These are phyloP conservation scores for Picus viridis DNA, from an alignment of 2,797 vertebrate species.

Conservation along the genomic window DNA sequence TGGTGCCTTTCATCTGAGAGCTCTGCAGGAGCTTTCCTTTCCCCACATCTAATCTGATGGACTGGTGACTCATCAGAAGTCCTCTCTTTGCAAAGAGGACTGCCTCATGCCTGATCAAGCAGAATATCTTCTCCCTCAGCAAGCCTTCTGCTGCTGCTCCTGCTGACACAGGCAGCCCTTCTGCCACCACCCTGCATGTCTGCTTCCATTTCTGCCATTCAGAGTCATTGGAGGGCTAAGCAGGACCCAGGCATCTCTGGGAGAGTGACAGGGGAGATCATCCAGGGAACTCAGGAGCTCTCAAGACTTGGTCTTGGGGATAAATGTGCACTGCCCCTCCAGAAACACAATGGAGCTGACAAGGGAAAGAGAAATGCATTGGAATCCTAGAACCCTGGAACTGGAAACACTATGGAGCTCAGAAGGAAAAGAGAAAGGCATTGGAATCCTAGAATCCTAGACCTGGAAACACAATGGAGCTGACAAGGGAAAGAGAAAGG, in stretches of 20 bases:
- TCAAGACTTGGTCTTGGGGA: background rate
- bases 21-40: background rate
- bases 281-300: background rate
- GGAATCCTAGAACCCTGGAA: too few relatives aligned
- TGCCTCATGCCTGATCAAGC: background rate
- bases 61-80: background rate
- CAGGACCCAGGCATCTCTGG: background rate
- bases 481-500: too few relatives aligned
- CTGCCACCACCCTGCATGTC: background rate
- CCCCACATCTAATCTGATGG: background rate
- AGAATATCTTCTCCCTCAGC: background rate
- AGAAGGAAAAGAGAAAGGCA: too few relatives aligned
- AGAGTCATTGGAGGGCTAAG: background rate
- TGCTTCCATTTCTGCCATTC: background rate
- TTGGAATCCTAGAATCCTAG: too few relatives aligned
- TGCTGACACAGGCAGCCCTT: background rate
- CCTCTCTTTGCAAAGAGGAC: background rate
- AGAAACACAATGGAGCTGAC: background rate
- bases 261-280: background rate
- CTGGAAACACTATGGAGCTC: too few relatives aligned
- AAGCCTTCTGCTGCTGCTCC: background rate
- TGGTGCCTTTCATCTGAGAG: background rate
- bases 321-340: background rate
- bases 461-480: too few relatives aligned
- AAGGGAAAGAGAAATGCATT: too few relatives aligned